Base-by-base conservation (phyloP, 35 echinoderm and acorn worm species). In the Nesometra sesokonis region DNA sequence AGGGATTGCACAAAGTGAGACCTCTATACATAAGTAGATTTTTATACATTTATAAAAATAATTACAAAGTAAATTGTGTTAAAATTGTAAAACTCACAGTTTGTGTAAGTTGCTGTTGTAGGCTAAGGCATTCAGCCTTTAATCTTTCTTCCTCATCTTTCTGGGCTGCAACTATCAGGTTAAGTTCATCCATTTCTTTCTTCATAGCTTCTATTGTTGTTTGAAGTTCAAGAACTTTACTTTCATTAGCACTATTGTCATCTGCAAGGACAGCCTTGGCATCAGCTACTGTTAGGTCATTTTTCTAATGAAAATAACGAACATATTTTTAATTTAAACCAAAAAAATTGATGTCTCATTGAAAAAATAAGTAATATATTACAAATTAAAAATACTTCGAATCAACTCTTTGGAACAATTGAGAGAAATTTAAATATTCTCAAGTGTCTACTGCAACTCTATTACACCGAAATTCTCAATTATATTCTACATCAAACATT, bases 281-380 rank as follows among this genome's bases (percentile, higher is more conserved):
- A 32, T 97, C 94, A 27, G 94, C 88, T 82, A 97, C 36, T 36
- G 94, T 93, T 57, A 97, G 57, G 35, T 97, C 91, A 86, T 93
- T 97, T 84, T 90, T 93, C 94, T 97, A 82, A 32, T 32, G 78
- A 13, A 15, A 80, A 36, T 15, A 80, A 34, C n/a, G n/a, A 43
- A 43, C 4, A 78, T 5, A 43, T 7, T 43, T 7, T 7, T 7
- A 43, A 43, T 15, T 7, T 43, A 43, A 13, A 43, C 4, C 38
- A 43, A 7, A 7, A 43, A 13, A 7, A 43, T 43, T 7, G 13
- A 43, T 43, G 38, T 13, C 38, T 43, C n/a, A 43, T 43, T 43
- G 4, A 43, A 43, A 4, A 7, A 7, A n/a, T n/a, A n/a, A n/a
- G n/a, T 13, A 43, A 43, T 43, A 7, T 7, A 43, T 7, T 43